Conservation (phyloP, 2,113 vertebrate species). For the Platysteira castanea region DNA sequence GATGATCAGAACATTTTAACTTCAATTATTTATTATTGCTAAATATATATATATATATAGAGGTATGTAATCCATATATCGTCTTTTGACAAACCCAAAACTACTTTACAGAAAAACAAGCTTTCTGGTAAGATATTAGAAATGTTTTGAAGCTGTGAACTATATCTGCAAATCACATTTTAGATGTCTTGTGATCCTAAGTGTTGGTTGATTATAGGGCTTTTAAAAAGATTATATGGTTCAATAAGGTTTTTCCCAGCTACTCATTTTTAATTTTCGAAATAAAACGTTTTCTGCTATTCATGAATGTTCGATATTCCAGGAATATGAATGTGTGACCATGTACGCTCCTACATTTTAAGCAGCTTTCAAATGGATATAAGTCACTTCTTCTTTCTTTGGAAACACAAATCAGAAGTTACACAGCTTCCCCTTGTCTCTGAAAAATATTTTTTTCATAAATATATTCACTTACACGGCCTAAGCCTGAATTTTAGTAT, state of each 20-base stretch:
- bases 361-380: neutral
- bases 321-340: neutral
- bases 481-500: neutral
- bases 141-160: neutral
- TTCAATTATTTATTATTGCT: neutral
- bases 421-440: neutral
- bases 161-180: neutral
- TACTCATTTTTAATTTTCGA: neutral
- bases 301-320: neutral
- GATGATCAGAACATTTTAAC: neutral
- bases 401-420: neutral
- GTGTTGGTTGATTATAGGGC: neutral
- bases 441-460: neutral
- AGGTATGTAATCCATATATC: neutral
- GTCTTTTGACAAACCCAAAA: neutral
- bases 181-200: neutral
- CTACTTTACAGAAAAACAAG: neutral
- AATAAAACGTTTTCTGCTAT: neutral
- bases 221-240: neutral
- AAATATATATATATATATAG: neutral
- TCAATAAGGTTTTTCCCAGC: neutral
- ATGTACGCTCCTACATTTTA: accelerated
- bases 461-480: neutral
- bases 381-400: neutral
- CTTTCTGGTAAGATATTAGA: neutral